Evolutionary conservation across 37 sponge, comb jelly and placozoan genomes (phyloP), one percentile per base, ranked within the genome.

Genomic region (Cladorhizidae sp.): DNA sequence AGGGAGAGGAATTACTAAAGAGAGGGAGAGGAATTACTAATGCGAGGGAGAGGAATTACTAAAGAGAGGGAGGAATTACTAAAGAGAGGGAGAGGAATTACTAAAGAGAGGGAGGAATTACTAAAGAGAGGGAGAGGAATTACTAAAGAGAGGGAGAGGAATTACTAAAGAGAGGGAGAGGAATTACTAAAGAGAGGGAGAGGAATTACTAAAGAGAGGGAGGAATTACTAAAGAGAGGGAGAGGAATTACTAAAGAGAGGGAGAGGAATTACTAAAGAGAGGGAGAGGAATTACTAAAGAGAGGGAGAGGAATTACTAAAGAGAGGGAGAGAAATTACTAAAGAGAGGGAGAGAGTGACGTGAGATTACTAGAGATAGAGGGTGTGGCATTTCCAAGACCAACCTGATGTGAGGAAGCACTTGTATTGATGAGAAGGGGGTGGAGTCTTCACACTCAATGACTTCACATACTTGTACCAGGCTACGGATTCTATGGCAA

Each of bases 381-480:
- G 9, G 17, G 61, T 11, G 25, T 26, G 39, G 18, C 51, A 21
- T 22, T 23, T 9, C 17, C 22, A 31, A 32, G n/a, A 23, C 80
- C 28, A 45, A 79, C 80, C 80, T 25, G 70, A 67, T 36, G 69
- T 67, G 2, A 79, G 54, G 28, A 68, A 79, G 50, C 80, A 79
- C 17, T 18, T 11, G 11, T 68, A 67, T 12, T 51, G 38, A 26
- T 6, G 37, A 17, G 32, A 25, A 61, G 65, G 50, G 68, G 69
- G 80, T 35, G 15, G 23, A 22, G 32, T 42, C 20, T 11, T 37
- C 1, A 57, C n/a, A 32, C 50, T 55, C 28, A 82, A 37, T 0
- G 29, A 28, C 64, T 72, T 77, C 26, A 85, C 85, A 72, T 78
- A 70, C 58, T 85, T 85, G 67, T 38, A 85, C 79, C 85, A 78